Percentiles rank a stretch among this genome's conserved stretches.
phyloP scores from a whole-genome alignment of 2,797 vertebrate genomes.

The Sarcophilus harrisii region DNA sequence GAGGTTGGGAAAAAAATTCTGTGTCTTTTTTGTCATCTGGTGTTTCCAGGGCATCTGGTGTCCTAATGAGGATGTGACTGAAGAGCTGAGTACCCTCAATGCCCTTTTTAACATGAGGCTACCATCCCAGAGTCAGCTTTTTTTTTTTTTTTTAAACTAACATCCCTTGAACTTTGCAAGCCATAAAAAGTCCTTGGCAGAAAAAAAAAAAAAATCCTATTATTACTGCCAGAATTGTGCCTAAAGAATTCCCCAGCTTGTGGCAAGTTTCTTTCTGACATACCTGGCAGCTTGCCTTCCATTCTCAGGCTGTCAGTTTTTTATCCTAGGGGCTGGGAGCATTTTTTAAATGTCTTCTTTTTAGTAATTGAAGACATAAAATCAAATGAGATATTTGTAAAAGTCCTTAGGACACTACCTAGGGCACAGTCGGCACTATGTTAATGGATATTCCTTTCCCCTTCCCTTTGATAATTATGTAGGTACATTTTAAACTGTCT shows the following conservation, averaged over 20 bases:
- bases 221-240: slow-evolving; percentile 34
- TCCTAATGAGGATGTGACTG: slow-evolving; percentile 14
- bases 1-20: background rate
- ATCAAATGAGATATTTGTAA: background rate
- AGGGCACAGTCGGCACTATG: background rate
- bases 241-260: slow-evolving; percentile 46
- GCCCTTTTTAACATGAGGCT: slow-evolving; percentile 13
- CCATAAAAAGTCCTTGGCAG: slow-evolving; percentile 56
- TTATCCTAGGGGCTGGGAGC: background rate
- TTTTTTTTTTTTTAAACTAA: slow-evolving; percentile 41
- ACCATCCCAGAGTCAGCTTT: background rate
- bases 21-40: slow-evolving; percentile 24
- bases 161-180: slow-evolving; percentile 65
- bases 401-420: background rate
- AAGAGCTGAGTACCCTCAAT: slow-evolving; percentile 39
- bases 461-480: slow-evolving; percentile 3
- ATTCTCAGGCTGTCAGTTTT: slow-evolving; percentile 24
- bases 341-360: slow-evolving; percentile 35
- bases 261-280: slow-evolving; percentile 55
- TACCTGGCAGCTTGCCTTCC: slow-evolving; percentile 37
- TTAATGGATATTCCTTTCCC: background rate
- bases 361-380: slow-evolving; percentile 14
- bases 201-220: slow-evolving; percentile 69
- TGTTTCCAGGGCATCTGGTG: background rate
- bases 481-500: background rate